Evolutionary conservation across 64 coral and sea anemone genomes (phyloP), one percentile per base, ranked within the genome.

Genomic region (Orbicella faveolata): DNA sequence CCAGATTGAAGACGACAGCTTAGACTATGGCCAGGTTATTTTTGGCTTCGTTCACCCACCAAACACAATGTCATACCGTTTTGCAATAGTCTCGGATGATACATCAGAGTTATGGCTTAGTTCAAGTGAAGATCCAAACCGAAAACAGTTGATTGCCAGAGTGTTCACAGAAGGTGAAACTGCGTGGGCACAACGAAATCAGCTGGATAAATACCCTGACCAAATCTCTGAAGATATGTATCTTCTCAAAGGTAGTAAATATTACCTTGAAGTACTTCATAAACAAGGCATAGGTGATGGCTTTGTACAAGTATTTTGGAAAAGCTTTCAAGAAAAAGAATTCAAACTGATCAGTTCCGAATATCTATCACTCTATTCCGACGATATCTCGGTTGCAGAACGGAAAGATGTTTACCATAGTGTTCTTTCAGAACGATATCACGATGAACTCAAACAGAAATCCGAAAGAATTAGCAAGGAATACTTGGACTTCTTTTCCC

Each of bases 81-180:
- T 94, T 80, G 93, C 76, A 34, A 83, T 94, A 15, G 88, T 83
- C 19, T 94, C 93, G 11, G 89, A 91, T 30, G 89, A 94, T 41
- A 75, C 93, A 0, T 94, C 93, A 3, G 89, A 94, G 36, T 61
- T 94, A 37, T 94, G 93, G 93, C 77, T 94, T 2, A 94, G 93
- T 52, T 72, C 67, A 62, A 79, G 80, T 52, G 89, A 94, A 76
- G 18, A 91, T 25, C 73, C 52, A 36, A 51, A 70, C 34, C 81
- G 91, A 20, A 73, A 89, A 21, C 21, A 62, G n/a, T 77, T 91
- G 1, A 83, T 94, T 67, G 93, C 83, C 8, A 69, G 84, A 21
- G 93, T 91, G 34, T 89, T 84, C 15, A 61, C 74, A 19, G 64
- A 88, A 33, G 23, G 69, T 41, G 11, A 74, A 2, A 80, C n/a